A percentile compares a stretch with the other conserved stretches of the same genome.
phyloP scores from a whole-genome alignment of 1,140 invertebrate genomes.

The Drosophila pallidifrons region DNA sequence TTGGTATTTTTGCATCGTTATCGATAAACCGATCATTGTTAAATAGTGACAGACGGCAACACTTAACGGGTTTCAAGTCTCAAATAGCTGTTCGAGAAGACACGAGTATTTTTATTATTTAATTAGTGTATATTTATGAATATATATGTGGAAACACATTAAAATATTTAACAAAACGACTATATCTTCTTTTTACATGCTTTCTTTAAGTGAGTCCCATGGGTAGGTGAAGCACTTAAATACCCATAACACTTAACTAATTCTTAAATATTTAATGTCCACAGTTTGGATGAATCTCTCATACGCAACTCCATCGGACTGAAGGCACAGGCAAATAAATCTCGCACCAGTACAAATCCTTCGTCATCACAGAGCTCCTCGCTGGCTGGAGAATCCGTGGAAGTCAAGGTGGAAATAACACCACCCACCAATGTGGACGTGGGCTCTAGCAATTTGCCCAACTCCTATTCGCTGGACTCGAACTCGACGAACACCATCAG shows the following conservation, averaged over 20 bases:
- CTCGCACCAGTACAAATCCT: constrained; percentile 80
- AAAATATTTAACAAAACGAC: neutral
- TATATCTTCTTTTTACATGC: neutral
- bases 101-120: no score
- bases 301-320: constrained; percentile 79
- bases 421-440: constrained; percentile 74
- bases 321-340: constrained; percentile 80
- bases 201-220: constrained; percentile 67
- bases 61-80: no score
- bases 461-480: constrained; percentile 83
- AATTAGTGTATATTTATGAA: no score
- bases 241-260: neutral
- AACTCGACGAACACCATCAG: constrained; percentile 81
- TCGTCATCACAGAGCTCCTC: constrained; percentile 84
- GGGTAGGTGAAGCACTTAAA: constrained; percentile 62
- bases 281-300: constrained; percentile 88
- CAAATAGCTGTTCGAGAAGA: no score
- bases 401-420: constrained; percentile 84
- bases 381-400: constrained; percentile 79
- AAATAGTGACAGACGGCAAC: no score
- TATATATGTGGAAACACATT: no score
- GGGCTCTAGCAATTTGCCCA: constrained; percentile 67
- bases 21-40: no score
- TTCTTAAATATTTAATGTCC: neutral
- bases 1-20: no score